Base-by-base conservation (phyloP, 2,888 invertebrate species). In the Blastobasis lacticolella region DNA sequence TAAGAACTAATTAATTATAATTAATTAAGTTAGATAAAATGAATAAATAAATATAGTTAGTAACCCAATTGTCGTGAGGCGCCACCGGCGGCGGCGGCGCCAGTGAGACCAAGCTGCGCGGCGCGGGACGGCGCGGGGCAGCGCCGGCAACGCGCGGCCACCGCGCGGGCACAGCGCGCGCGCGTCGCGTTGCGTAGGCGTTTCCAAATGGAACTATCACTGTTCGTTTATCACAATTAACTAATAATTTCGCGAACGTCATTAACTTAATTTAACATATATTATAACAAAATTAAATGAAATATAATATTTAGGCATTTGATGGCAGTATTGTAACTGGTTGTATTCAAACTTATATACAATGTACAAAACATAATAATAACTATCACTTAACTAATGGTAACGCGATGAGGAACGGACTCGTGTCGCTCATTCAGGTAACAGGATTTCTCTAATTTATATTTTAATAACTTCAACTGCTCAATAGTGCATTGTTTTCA, bases 321-420 rank as follows among this genome's bases (percentile, higher is more conserved):
- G 77, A 88, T 87, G 88, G 88, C 88, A 87, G 87, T 86, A 80
- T 82, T 73, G 78, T 83, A 82, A 86, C 83, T 83, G 87, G 81
- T 87, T 86, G 81, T 82, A 70, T 79, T 75, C 77, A 62, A 81
- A 81, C 78, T 81, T 78, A 81, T 78, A 61, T 79, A 81, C 69
- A 83, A 81, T 81, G 66, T 84, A 87, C 78, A 83, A 80, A 82
- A 80, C 72, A 75, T 72, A 75, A 63, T 69, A 77, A 77, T 66
- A 62, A 59, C 84, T 86, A 84, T 81, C 64, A 77, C 86, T 87
- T 83, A 87, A 75, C 77, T 88, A 87, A 84, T 88, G 88, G 88
- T 88, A 88, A 88, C 88, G 77, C 76, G 73, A 79, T 76, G 81
- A 86, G 87, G 87, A 86, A 84, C 86, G 79, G 79, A 82, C 77